These are phyloP conservation scores for Laticauda colubrina DNA, from an alignment of 2,113 vertebrate species.

Conservation along the genomic window DNA sequence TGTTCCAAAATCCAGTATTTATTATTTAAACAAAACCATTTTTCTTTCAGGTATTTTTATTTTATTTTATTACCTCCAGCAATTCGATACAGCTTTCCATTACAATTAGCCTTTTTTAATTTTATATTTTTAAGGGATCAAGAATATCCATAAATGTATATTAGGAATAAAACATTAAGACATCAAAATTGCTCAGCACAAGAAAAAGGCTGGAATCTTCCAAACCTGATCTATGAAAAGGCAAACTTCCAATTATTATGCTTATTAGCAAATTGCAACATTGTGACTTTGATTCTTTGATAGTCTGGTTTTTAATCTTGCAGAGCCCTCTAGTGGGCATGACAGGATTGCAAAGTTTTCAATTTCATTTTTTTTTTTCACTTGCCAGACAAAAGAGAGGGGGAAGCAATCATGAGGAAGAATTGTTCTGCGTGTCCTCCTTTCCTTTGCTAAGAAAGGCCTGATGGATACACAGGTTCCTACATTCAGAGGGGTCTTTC, in stretches of 20 bases:
- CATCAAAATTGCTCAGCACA: conserved; percentile 56
- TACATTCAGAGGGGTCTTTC: neutral
- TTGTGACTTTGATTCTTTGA: conserved; percentile 23
- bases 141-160: conserved; percentile 58
- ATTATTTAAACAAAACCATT: conserved; percentile 30
- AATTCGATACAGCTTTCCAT: conserved; percentile 37
- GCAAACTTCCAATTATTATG: conserved; percentile 52
- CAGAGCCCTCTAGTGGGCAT: conserved; percentile 79
- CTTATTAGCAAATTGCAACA: conserved; percentile 52
- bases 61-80: conserved; percentile 29
- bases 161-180: conserved; percentile 64
- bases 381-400: neutral
- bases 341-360: neutral
- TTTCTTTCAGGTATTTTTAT: conserved; percentile 31
- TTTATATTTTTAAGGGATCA: conserved; percentile 36
- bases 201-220: conserved; percentile 42
- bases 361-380: neutral
- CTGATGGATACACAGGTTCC: neutral
- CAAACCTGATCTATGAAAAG: conserved; percentile 49
- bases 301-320: conserved; percentile 61
- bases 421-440: neutral
- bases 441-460: neutral
- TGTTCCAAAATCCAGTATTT: conserved; percentile 20
- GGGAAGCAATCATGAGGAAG: neutral
- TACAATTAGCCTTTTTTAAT: conserved; percentile 41